These are phyloP conservation scores for Notamacropus eugenii DNA, from an alignment of 2,797 vertebrate genomes.

Conservation along the genomic window DNA sequence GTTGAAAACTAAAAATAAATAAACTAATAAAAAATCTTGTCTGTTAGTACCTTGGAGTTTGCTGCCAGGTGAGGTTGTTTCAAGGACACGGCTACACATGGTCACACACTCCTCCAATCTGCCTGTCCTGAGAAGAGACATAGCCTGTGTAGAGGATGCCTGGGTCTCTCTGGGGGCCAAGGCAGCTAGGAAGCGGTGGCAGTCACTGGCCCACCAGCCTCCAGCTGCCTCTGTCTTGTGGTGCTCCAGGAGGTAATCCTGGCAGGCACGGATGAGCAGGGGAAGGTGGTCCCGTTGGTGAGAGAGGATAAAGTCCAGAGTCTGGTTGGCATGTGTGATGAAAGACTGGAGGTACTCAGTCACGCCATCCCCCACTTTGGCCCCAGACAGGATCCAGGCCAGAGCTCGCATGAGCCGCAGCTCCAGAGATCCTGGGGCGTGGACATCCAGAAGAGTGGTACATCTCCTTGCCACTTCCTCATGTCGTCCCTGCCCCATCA, in stretches of 20 bases:
- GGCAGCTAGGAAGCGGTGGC: slow-evolving; percentile 86
- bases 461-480: slow-evolving; percentile 89
- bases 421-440: slow-evolving; percentile 69
- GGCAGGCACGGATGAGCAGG: slow-evolving; percentile 85
- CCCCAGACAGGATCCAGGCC: slow-evolving; percentile 87
- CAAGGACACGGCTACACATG: slow-evolving; percentile 84
- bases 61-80: neutral
- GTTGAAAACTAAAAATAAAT: too few relatives aligned
- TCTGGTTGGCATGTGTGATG: slow-evolving; percentile 77
- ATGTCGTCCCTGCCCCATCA: slow-evolving; percentile 83
- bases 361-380: slow-evolving; percentile 78
- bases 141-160: slow-evolving; percentile 84
- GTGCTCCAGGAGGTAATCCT: slow-evolving; percentile 63
- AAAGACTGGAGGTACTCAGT: slow-evolving; percentile 90
- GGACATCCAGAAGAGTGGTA: slow-evolving; percentile 82
- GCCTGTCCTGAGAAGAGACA: slow-evolving; percentile 84
- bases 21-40: neutral
- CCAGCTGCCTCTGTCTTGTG: slow-evolving; percentile 1
- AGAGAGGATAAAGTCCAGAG: slow-evolving; percentile 82
- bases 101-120: slow-evolving; percentile 87
- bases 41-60: slow-evolving; percentile 53
- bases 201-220: slow-evolving; percentile 63
- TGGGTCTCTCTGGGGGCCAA: slow-evolving; percentile 83
- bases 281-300: slow-evolving; percentile 89
- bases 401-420: slow-evolving; percentile 90